These are phyloP conservation scores for Merluccius polli DNA, from an alignment of 2,797 vertebrate species.

Conservation along the genomic window DNA sequence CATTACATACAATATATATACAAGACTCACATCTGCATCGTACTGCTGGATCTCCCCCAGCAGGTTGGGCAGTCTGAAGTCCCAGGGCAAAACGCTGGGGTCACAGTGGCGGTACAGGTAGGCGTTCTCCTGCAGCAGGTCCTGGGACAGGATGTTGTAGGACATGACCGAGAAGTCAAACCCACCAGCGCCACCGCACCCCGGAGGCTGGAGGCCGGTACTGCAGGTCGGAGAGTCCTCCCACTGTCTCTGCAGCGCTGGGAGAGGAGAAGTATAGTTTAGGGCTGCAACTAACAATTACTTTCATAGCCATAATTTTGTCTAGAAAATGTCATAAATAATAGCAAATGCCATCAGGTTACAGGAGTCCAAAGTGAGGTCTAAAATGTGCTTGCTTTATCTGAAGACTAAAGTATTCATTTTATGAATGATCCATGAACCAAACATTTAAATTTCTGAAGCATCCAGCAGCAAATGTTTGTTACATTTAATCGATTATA, in stretches of 20 bases:
- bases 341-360: too few relatives aligned
- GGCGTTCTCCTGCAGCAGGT: constrained; percentile 85
- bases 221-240: constrained; percentile 71
- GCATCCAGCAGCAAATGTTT: too few relatives aligned
- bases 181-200: constrained; percentile 17
- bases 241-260: constrained; percentile 81
- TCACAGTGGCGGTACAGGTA: constrained; percentile 89
- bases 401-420: too few relatives aligned
- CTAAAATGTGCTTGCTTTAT: too few relatives aligned
- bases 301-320: too few relatives aligned
- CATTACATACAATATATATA: background rate
- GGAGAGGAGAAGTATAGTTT: too few relatives aligned
- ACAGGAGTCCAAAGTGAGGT: too few relatives aligned
- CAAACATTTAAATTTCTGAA: too few relatives aligned
- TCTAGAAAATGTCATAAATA: too few relatives aligned
- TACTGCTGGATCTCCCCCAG: constrained; percentile 81
- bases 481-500: too few relatives aligned
- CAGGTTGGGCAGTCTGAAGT: constrained; percentile 83
- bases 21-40: constrained; percentile 84
- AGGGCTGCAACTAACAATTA: too few relatives aligned
- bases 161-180: constrained; percentile 95
- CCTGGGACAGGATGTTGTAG: constrained; percentile 96
- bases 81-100: constrained; percentile 77
- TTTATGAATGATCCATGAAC: too few relatives aligned
- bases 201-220: constrained; percentile 37